Evolutionary conservation across 2,888 invertebrate species (phyloP).

Genomic region (Aphidius colemani): DNA sequence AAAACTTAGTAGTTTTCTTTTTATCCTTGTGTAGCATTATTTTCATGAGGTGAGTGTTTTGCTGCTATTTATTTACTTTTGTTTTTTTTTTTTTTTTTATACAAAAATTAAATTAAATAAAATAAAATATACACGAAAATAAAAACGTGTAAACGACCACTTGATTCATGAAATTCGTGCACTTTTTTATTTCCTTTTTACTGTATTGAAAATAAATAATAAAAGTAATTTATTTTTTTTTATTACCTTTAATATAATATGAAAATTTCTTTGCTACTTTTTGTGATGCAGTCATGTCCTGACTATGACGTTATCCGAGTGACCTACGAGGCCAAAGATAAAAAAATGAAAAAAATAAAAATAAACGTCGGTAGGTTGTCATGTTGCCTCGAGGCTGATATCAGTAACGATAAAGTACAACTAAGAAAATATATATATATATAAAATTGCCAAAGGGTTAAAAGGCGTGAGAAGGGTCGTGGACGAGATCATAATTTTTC

Average conservation of each 20-base stretch:
- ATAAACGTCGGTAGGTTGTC: not conserved
- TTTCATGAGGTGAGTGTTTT: constrained; percentile 25
- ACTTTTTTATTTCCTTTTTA: no score
- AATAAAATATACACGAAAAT: not conserved
- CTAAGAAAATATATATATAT: not conserved
- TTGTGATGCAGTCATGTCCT: constrained; percentile 7
- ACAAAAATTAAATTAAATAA: not conserved
- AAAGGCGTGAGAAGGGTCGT: constrained; percentile 9
- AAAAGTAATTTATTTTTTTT: no score
- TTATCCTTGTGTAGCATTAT: constrained; percentile 22
- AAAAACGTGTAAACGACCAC: not conserved
- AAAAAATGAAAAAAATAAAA: constrained; percentile 17
- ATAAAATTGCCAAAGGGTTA: constrained; percentile 15
- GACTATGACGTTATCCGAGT: constrained; percentile 21
- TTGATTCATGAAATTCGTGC: not conserved
- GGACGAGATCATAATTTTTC: constrained; percentile 24
- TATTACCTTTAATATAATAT: no score
- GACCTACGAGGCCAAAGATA: constrained; percentile 7
- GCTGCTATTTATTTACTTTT: constrained; percentile 26
- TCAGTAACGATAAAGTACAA: constrained; percentile 14
- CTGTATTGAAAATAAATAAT: no score
- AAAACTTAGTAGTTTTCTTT: not conserved
- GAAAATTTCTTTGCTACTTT: no score
- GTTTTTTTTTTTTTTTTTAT: not conserved
- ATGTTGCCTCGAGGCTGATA: constrained; percentile 10